Evolutionary conservation across 2,888 invertebrate genomes (phyloP).

Genomic region (Linnaemya vulpina): DNA sequence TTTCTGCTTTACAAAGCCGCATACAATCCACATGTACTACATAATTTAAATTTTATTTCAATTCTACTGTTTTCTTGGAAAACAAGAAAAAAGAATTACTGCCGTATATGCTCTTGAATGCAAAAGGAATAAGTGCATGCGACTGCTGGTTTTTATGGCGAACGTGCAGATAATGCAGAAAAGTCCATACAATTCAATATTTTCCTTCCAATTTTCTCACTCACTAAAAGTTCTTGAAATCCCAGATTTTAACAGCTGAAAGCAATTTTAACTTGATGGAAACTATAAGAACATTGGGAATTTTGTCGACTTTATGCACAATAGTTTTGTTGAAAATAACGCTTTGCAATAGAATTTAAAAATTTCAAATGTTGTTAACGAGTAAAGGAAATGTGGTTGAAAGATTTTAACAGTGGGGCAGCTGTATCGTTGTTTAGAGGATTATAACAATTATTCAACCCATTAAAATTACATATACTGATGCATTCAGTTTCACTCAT

Average conservation of each 20-base stretch:
- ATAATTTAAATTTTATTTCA: constrained; percentile 48
- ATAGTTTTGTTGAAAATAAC: not conserved
- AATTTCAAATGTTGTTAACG: too few relatives aligned
- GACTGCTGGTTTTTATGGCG: constrained; percentile 44
- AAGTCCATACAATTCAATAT: constrained; percentile 29
- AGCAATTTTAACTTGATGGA: constrained; percentile 3
- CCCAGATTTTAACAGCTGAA: not conserved
- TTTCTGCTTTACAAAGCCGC: not conserved
- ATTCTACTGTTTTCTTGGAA: constrained; percentile 15
- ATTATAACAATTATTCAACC: too few relatives aligned
- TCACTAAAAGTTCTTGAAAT: not conserved
- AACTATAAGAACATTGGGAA: not conserved
- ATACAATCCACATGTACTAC: constrained; percentile 26
- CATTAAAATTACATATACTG: too few relatives aligned
- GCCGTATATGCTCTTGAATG: constrained; percentile 30
- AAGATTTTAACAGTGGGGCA: too few relatives aligned
- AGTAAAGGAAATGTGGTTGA: too few relatives aligned
- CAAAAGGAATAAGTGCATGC: constrained; percentile 5
- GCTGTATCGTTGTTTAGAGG: too few relatives aligned
- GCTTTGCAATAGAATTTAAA: not conserved
- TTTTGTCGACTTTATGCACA: not conserved
- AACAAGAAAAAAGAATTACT: not conserved
- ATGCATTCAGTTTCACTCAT: too few relatives aligned
- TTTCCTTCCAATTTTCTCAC: not conserved
- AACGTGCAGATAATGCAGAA: constrained; percentile 62